These are phyloP conservation scores for Dromaius novaehollandiae DNA, from an alignment of 2,113 vertebrate genomes.

Conservation along the genomic window DNA sequence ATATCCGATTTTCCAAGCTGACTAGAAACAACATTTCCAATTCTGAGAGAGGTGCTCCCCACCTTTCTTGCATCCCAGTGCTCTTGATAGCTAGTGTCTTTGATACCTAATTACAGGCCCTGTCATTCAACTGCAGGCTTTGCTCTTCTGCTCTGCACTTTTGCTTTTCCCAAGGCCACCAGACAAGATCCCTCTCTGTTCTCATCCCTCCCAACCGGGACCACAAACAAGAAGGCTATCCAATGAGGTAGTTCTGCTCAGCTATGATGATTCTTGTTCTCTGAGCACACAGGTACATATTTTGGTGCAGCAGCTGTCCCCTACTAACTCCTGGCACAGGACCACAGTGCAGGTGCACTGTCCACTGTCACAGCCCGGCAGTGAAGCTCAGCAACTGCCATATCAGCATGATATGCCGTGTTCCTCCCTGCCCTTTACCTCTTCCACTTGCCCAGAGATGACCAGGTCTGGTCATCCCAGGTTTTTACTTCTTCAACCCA, in stretches of 20 bases:
- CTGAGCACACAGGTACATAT: rapidly evolving
- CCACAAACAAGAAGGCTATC: not conserved
- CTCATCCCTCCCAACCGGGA: not conserved
- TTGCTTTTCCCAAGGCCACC: not conserved
- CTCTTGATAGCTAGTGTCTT: not conserved
- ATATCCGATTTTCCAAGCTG: not conserved
- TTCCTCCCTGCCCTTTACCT: not conserved
- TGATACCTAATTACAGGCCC: not conserved
- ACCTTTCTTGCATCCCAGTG: not conserved
- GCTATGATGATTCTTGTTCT: too few relatives aligned
- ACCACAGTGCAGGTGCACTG: rapidly evolving
- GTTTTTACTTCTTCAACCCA: not conserved
- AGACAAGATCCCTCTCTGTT: not conserved
- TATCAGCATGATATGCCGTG: rapidly evolving
- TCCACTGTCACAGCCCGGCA: not conserved
- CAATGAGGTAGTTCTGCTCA: not conserved
- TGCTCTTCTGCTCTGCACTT: not conserved
- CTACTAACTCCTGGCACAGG: not conserved
- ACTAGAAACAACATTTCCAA: not conserved
- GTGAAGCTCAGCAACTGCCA: rapidly evolving
- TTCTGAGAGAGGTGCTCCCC: not conserved
- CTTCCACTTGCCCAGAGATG: not conserved
- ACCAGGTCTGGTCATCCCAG: not conserved
- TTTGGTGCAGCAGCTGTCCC: not conserved
- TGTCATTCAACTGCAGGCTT: not conserved